A percentile compares a stretch with the other conserved stretches of the same genome.
phyloP scores from a whole-genome alignment of 2,113 vertebrate genomes.

The Lonchura striata region DNA sequence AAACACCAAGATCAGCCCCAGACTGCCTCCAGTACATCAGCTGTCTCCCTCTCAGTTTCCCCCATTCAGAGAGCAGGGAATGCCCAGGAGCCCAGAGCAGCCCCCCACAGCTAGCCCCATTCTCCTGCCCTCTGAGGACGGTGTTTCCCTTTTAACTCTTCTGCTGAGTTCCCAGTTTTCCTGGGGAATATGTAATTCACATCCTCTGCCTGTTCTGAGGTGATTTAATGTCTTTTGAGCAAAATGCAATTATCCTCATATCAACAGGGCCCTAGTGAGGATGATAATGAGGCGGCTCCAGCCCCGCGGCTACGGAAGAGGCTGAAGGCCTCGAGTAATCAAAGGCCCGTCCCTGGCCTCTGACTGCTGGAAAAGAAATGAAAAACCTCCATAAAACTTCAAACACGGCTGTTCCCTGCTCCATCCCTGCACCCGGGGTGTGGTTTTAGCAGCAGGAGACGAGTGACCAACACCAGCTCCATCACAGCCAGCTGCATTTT shows the following conservation, averaged over 20 bases:
- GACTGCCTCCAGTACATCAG: neutral
- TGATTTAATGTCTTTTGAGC: conserved; percentile 55
- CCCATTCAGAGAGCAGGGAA: neutral
- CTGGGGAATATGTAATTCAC: conserved; percentile 27
- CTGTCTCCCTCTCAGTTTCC: neutral
- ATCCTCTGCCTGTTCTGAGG: neutral
- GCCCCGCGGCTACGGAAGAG: neutral
- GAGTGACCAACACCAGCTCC: neutral
- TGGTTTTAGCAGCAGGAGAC: neutral
- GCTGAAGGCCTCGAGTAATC: conserved; percentile 36
- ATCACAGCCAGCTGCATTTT: neutral
- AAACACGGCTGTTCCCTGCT: accelerated
- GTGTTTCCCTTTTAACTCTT: neutral
- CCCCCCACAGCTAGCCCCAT: accelerated
- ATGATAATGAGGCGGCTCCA: conserved; percentile 19
- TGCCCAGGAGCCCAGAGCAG: neutral
- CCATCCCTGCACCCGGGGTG: neutral
- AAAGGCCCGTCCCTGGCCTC: neutral
- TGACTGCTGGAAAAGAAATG: neutral
- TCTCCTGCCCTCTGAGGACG: neutral
- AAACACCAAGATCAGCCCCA: neutral
- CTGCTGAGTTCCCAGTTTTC: neutral
- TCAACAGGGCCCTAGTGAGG: conserved; percentile 33
- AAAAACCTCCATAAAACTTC: conserved; percentile 15
- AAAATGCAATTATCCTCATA: conserved; percentile 64